These are phyloP conservation scores for Ommatoiulus sabulosus DNA, from an alignment of 2,888 invertebrate genomes.

Conservation along the genomic window DNA sequence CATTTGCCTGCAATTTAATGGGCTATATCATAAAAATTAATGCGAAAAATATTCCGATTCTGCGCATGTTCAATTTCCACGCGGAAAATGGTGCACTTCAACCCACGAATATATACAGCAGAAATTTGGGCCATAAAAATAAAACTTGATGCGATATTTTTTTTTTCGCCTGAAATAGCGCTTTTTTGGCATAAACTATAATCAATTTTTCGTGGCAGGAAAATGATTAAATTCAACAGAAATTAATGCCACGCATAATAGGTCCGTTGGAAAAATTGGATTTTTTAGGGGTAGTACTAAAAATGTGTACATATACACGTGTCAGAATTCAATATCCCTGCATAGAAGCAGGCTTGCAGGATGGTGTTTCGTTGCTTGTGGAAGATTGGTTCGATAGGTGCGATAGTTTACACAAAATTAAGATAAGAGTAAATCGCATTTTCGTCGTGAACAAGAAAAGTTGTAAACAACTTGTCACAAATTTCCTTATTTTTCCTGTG, in stretches of 20 bases:
- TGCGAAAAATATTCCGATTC: conserved; percentile 55
- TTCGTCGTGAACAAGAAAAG: neutral
- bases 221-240: conserved; percentile 55
- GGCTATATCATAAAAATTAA: conserved; percentile 56
- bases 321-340: neutral
- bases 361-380: neutral
- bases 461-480: neutral
- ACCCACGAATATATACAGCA: conserved; percentile 42
- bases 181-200: conserved; percentile 45
- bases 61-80: conserved; percentile 54
- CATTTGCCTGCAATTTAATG: conserved; percentile 58
- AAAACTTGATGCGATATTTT: conserved; percentile 32
- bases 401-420: neutral
- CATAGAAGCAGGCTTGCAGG: neutral
- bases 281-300: conserved; percentile 16
- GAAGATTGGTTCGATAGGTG: neutral
- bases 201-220: conserved; percentile 56
- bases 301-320: neutral
- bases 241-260: conserved; percentile 49
- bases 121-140: conserved; percentile 48
- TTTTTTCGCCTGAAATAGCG: conserved; percentile 42
- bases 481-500: neutral
- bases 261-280: conserved; percentile 36
- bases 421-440: neutral
- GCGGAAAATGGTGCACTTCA: conserved; percentile 35